Evolutionary conservation across 2,797 vertebrate species (phyloP), one percentile per base, ranked within the genome.

Genomic region (Centroberyx gerrardi): DNA sequence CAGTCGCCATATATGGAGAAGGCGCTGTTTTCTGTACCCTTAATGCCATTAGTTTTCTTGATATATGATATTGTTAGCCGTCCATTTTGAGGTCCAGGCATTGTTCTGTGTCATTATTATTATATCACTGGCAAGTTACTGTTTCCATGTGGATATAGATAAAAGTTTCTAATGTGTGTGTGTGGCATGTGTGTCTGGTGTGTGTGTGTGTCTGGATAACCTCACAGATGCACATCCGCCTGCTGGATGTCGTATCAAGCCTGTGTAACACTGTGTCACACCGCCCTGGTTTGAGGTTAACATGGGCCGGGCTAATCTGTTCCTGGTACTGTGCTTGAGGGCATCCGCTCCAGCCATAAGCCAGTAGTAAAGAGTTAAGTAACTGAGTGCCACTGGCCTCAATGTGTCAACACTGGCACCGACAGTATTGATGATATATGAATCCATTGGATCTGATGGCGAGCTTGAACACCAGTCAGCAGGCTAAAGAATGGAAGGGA

Each of bases 371-470:
- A 52, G 76, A 74, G 82, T 87, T 75, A 72, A 87, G 78, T 70
- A 67, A 69, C 56, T 33, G 62, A 70, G 74, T 42, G 79, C 69
- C 18, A 33, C 55, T 90, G 87, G 68, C 90, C 91, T 92, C 85
- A 89, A 89, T 91, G 84, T 91, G 92, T 93, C 92, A 90, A 54
- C 80, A 36, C 80, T 4, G 68, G 56, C 65, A 42, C 76, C 74
- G 81, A 81, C 71, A 67, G 61, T 84, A 90, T 91, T 69, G 68
- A 90, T 84, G 84, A 84, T 78, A 73, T 78, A 76, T 72, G 78
- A 88, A 84, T 85, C 83, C 74, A 51, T 15, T 77, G 74, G 76
- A 87, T 88, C 72, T 68, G 76, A 84, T 70, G 82, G 62, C 61
- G 74, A 67, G 68, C 33, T 71, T 61, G 62, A 8, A 72, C 82